Conservation (phyloP, 1,140 invertebrate species). For the Lordiphosa stackelbergi region DNA sequence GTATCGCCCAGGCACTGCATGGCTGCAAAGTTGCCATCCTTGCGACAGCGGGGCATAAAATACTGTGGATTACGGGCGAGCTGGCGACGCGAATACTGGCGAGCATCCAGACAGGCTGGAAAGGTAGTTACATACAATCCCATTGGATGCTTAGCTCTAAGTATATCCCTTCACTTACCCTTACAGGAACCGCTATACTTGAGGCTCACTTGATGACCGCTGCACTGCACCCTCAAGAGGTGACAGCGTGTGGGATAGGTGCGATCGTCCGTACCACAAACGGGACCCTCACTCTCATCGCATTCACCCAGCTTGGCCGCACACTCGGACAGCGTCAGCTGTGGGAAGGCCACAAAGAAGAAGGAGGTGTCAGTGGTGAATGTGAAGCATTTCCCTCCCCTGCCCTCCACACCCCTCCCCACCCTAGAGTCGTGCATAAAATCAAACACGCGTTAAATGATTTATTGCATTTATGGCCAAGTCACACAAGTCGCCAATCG, state of each 20-base stretch:
- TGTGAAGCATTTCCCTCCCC: slow-evolving; percentile 22
- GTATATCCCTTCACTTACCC: slow-evolving; percentile 76
- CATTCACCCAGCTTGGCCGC: slow-evolving; percentile 72
- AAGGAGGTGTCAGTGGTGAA: slow-evolving; percentile 29
- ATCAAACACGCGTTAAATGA: slow-evolving; percentile 72
- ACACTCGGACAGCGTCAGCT: slow-evolving; percentile 69
- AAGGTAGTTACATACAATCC: too few species aligned
- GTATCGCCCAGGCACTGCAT: slow-evolving; percentile 89
- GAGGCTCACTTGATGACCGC: slow-evolving; percentile 82
- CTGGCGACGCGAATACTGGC: slow-evolving; percentile 63
- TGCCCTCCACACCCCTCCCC: neutral
- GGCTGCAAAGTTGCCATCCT: slow-evolving; percentile 88
- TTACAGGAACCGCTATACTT: slow-evolving; percentile 85
- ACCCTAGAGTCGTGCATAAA: slow-evolving; percentile 36
- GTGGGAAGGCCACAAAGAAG: slow-evolving; percentile 2
- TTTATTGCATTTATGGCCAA: slow-evolving; percentile 68
- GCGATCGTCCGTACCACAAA: slow-evolving; percentile 88
- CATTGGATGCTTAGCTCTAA: too few species aligned
- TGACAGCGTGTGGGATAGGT: slow-evolving; percentile 89
- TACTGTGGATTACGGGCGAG: slow-evolving; percentile 75
- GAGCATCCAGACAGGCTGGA: slow-evolving; percentile 65
- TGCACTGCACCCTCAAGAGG: slow-evolving; percentile 85
- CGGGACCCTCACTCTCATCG: slow-evolving; percentile 78
- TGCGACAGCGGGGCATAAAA: slow-evolving; percentile 85
- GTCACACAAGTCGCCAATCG: slow-evolving; percentile 54